Base-by-base conservation (phyloP, 2,113 vertebrate genomes). In the Telmatochromis bifrenatus region DNA sequence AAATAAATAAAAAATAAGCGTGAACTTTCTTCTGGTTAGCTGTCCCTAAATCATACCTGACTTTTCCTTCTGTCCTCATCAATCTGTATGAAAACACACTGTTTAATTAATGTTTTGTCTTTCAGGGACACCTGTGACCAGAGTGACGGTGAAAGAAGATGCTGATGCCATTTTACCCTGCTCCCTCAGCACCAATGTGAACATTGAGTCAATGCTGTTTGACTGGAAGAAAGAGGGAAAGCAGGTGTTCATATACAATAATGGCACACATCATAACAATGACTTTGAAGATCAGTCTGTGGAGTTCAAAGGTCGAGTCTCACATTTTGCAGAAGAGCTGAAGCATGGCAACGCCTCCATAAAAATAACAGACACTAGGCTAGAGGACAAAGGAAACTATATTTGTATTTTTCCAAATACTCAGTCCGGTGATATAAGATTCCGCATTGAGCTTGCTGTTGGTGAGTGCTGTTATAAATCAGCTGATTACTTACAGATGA, bases 111-210 rank as follows among this genome's bases (percentile, higher is more conserved):
- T 7, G 13, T 15, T 15, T 0, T 45, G 13, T 45, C 0, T 47
- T 47, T 47, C 45, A 47, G 45, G 14, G 45, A 15, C 45, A 47
- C 2, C 3, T 47, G 3, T 47, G 0, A 0, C 45, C 45, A 47
- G 45, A 47, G 45, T 47, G 45, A 47, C 1, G 0, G 45, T 47
- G 45, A 15, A 15, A 47, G 45, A 47, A 47, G 45, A 47, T 47
- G 45, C 1, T 1, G 45, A 1, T 47, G 45, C 1, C 0, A 47
- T 47, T 47, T 47, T 47, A 47, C 45, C 45, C 45, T 47, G 45
- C 0, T 47, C 45, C 45, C 6, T 47, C 45, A 0, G 9, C 9
- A 37, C 9, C 37, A 47, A 0, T 47, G 45, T 0, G 45, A 47
- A 0, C 14, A 47, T 47, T 47, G 45, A 47, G 45, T 15, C 14